Evolutionary conservation across 2,888 invertebrate species (phyloP), one percentile per base, ranked within the genome.

Genomic region (Zygaena filipendulae): DNA sequence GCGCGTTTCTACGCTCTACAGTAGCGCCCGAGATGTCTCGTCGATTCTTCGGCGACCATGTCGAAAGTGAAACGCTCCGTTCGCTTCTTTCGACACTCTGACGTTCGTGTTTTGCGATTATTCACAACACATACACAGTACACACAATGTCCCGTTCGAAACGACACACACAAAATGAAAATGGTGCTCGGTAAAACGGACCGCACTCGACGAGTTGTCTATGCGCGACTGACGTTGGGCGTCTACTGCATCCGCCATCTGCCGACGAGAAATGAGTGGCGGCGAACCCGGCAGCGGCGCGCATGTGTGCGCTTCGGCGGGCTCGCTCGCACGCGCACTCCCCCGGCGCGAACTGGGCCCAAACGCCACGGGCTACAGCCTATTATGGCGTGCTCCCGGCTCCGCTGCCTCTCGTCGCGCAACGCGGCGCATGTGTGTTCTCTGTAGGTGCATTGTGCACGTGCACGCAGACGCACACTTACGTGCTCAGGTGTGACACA

Each of bases 171-270:
- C 72, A 77, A 77, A 4, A 16, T 16, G n/a, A 16, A 16, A 79
- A 79, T 77, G 75, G 75, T 64, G 72, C 69, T 66, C 52, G 67
- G 64, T 58, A 52, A 58, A 52, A 57, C 57, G 59, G 54, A 59
- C 58, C 62, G 59, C 67, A 52, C 70, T 69, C 69, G 59, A 47
- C 52, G 61, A 66, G 71, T 75, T 77, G 77, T 75, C 75, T 75
- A 74, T 75, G 72, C 74, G 63, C 75, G 75, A 75, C 75, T 72
- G 74, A 74, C 70, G 63, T 64, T 64, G 63, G 62, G 71, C 77
- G 72, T 68, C 68, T 62, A 67, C 75, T 71, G 71, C 71, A 74
- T 77, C 77, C 75, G 79, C 79, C 79, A 80, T 80, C 77, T 77
- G 75, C 77, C 75, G 79, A 72, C 74, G 66, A 64, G 72, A 77